Evolutionary conservation across 2,888 invertebrate species (phyloP).

Genomic region (Drosophila melanocephala): DNA sequence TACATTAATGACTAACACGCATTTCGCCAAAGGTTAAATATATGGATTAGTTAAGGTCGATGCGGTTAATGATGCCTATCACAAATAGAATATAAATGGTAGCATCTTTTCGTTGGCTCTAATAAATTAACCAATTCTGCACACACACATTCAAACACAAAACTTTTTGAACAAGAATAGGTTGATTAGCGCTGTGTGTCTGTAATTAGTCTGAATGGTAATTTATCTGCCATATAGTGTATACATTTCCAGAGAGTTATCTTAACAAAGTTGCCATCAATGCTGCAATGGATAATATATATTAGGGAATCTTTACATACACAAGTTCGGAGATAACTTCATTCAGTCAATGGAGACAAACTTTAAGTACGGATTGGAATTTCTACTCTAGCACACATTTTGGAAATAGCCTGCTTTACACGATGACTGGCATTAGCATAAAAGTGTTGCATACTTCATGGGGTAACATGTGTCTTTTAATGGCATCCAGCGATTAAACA

Average conservation of each 20-base stretch:
- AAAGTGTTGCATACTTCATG: constrained; percentile 33
- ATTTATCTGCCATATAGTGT: background rate
- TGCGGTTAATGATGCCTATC: background rate
- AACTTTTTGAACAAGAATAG: background rate
- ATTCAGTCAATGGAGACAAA: no score
- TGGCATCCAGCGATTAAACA: constrained; percentile 20
- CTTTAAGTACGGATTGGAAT: no score
- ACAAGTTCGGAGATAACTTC: background rate
- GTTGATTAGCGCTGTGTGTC: background rate
- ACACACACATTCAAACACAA: background rate
- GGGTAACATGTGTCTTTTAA: constrained; percentile 6
- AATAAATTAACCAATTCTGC: background rate
- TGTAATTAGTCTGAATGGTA: background rate
- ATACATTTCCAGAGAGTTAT: background rate
- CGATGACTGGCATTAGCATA: background rate
- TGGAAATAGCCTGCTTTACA: background rate
- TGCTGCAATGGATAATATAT: background rate
- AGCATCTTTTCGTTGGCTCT: background rate
- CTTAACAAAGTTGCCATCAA: background rate
- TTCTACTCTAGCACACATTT: no score
- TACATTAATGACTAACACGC: background rate
- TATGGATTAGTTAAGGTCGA: background rate
- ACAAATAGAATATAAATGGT: background rate
- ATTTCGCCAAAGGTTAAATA: background rate
- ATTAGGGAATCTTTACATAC: background rate